Evolutionary conservation across 1,140 invertebrate species (phyloP).

Genomic region (Cheumatopsyche charites): DNA sequence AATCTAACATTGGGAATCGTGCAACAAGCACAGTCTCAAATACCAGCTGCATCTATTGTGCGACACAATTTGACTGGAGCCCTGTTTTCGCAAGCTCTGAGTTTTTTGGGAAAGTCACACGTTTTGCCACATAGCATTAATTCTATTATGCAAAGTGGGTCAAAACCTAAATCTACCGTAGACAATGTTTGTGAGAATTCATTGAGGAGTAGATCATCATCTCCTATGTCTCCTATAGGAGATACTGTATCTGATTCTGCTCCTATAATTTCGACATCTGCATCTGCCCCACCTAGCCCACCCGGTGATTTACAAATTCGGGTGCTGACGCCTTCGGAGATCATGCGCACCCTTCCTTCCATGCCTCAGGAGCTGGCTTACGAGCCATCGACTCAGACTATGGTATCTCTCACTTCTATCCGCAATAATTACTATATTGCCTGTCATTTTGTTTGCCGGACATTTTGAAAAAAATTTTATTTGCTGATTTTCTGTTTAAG

Average conservation of each 20-base stretch:
- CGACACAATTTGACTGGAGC: slow-evolving; percentile 34
- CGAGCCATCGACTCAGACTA: slow-evolving; percentile 50
- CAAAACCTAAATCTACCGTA: background rate
- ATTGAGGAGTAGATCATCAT: slow-evolving; percentile 30
- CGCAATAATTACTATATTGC: slow-evolving; percentile 62
- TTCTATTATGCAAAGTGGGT: slow-evolving; percentile 39
- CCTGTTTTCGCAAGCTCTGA: slow-evolving; percentile 34
- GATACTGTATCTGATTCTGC: slow-evolving; percentile 29
- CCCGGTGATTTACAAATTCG: slow-evolving; percentile 77
- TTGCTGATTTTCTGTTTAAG: slow-evolving; percentile 31
- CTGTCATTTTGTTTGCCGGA: slow-evolving; percentile 58
- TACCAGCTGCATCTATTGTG: slow-evolving; percentile 38
- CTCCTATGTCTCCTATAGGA: slow-evolving; percentile 50
- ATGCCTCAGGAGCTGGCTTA: slow-evolving; percentile 66
- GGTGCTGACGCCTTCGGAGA: slow-evolving; percentile 84
- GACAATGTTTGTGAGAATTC: slow-evolving; percentile 13
- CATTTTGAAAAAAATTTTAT: slow-evolving; percentile 49
- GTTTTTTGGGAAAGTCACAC: slow-evolving; percentile 43
- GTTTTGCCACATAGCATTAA: slow-evolving; percentile 42
- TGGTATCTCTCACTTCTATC: slow-evolving; percentile 63
- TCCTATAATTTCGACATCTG: slow-evolving; percentile 52
- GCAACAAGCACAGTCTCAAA: slow-evolving; percentile 26
- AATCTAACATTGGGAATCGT: slow-evolving; percentile 37
- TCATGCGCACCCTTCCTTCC: slow-evolving; percentile 84
- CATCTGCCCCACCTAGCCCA: slow-evolving; percentile 41